Base-by-base conservation (phyloP, 2,888 invertebrate genomes). In the Eubasilissa splendida region DNA sequence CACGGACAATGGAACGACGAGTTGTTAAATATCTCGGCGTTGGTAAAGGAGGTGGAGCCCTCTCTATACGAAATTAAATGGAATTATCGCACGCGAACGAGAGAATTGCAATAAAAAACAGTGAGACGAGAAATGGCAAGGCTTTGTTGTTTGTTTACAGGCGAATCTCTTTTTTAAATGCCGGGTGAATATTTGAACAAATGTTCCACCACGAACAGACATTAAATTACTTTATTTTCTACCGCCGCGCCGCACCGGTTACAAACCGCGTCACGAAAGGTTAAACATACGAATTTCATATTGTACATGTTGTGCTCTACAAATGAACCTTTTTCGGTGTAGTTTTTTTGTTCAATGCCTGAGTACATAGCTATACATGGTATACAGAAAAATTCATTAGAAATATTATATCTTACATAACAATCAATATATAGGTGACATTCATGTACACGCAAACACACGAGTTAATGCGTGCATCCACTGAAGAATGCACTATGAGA, bases 201-300 rank as follows among this genome's bases (percentile, higher is more conserved):
- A 33, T 63, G 63, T 33, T 63, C 33, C 63, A 33, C 63, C 63
- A 63, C 63, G 63, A 33, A 63, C 63, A 31, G 63, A 33, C 63
- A 63, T 63, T 63, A 31, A 63, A 63, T 63, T 63, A 63, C 63
- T 11, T 12, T 63, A 63, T 33, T 33, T 11, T 63, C 42, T 33
- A 12, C 33, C 63, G 63, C 63, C 63, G 63, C 63, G n/a, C 11
- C 33, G 63, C 63, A 12, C 31, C 42, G 42, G 33, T 33, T 33
- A 63, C 63, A 33, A 33, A 31, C 63, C 42, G 42, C 42, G 33
- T 63, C 31, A 12, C 33, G 63, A 33, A 31, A 33, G 33, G 63
- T 63, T 63, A 33, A 33, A 63, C 63, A 63, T 63, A 63, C 63
- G 63, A 10, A 63, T 63, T 63, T 63, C 33, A 33, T 63, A 63